Evolutionary conservation across 2,113 vertebrate species (phyloP).

Genomic region (Hydropotes inermis): DNA sequence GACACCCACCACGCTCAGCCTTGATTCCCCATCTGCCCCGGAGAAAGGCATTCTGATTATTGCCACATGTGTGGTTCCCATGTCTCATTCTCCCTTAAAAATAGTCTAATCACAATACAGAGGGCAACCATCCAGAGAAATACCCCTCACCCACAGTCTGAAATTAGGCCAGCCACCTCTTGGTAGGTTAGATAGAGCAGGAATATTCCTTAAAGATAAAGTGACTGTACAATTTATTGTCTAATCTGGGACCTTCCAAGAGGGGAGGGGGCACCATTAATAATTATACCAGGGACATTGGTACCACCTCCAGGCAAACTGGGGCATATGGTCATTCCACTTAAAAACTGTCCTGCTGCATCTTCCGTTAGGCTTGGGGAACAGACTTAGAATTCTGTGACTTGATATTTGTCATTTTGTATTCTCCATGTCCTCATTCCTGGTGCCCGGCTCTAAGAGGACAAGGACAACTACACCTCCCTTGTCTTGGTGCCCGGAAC

Average conservation of each 20-base stretch:
- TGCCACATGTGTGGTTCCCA: background rate
- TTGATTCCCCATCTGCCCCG: background rate
- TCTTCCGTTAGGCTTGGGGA: background rate
- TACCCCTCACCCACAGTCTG: too few species aligned
- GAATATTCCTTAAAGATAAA: background rate
- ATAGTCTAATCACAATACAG: background rate
- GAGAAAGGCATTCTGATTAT: background rate
- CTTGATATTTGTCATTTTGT: background rate
- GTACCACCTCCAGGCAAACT: too few species aligned
- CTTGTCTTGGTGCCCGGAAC: background rate
- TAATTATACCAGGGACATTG: background rate
- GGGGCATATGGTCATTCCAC: rapidly evolving
- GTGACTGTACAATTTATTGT: background rate
- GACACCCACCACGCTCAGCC: background rate
- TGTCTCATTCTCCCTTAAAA: background rate
- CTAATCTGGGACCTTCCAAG: background rate
- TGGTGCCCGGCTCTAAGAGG: background rate
- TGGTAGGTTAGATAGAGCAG: background rate
- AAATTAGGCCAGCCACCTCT: background rate
- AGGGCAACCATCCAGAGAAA: background rate
- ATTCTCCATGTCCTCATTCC: background rate
- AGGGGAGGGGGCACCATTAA: background rate
- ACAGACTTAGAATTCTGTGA: background rate
- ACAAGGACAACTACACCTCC: background rate
- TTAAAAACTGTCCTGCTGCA: background rate